These are phyloP conservation scores for Setophaga coronata DNA, from an alignment of 2,113 vertebrate species.

Conservation along the genomic window DNA sequence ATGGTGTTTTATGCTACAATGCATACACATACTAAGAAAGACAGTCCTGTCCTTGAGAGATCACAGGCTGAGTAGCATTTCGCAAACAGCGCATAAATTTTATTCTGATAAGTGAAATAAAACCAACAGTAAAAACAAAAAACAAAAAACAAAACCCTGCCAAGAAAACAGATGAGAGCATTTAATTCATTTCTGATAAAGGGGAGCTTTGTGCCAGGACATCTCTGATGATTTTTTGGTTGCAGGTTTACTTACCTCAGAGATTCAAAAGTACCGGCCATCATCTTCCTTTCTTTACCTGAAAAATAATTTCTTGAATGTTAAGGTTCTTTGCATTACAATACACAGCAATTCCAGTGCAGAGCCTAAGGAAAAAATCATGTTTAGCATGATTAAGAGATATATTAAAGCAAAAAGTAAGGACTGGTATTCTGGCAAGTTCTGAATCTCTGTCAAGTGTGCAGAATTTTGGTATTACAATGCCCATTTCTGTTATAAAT, in stretches of 20 bases:
- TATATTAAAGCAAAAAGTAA: slow-evolving; percentile 2
- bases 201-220: not conserved
- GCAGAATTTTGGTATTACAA: not conserved
- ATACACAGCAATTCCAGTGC: not conserved
- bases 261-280: not conserved
- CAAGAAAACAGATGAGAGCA: not conserved
- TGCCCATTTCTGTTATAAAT: not conserved
- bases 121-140: not conserved
- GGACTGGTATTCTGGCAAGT: not conserved
- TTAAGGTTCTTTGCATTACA: not conserved
- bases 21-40: not conserved
- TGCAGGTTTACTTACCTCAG: not conserved
- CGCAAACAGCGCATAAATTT: not conserved
- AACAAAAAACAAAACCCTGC: not conserved
- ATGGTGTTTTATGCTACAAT: not conserved
- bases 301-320: not conserved
- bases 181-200: not conserved
- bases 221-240: not conserved
- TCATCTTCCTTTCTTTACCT: not conserved
- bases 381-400: not conserved
- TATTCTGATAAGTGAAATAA: not conserved
- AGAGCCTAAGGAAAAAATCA: not conserved
- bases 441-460: not conserved
- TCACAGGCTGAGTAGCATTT: not conserved
- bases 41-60: not conserved